Conservation (phyloP, 2,113 vertebrate species). For the Aviceda subcristata region DNA sequence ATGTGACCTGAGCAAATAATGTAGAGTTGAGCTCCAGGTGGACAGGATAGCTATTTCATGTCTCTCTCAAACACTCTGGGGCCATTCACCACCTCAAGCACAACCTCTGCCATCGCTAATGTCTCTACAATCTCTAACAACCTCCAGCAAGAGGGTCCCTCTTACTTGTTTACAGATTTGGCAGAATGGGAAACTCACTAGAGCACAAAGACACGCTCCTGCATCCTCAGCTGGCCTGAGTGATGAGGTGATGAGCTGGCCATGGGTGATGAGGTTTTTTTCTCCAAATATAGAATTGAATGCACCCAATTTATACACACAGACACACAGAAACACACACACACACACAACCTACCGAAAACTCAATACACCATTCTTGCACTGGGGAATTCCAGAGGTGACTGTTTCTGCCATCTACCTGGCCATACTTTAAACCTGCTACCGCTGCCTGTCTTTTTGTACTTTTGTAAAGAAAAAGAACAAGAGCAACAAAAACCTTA, state of each 20-base stretch:
- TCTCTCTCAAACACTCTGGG: not conserved
- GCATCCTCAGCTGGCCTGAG: not conserved
- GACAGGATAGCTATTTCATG: not conserved
- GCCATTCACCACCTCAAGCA: not conserved
- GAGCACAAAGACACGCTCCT: not conserved
- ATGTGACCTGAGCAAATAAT: not conserved
- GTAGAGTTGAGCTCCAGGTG: not conserved
- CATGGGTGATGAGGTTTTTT: not conserved
- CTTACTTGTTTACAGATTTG: not conserved
- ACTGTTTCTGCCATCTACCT: not conserved
- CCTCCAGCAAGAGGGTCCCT: not conserved
- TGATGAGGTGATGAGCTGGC: not conserved
- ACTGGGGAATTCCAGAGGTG: not conserved
- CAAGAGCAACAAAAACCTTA: not conserved
- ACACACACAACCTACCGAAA: fast-evolving
- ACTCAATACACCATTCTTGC: too few relatives aligned
- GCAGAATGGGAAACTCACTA: not conserved
- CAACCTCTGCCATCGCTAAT: not conserved
- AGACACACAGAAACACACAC: too few relatives aligned
- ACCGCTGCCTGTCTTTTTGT: not conserved
- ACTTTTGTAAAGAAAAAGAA: not conserved
- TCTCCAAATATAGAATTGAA: not conserved
- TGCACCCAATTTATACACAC: not conserved
- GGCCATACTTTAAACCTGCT: not conserved
- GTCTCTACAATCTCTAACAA: not conserved